Evolutionary conservation across 1,140 invertebrate genomes (phyloP).

Genomic region (Trissolcus basalis): DNA sequence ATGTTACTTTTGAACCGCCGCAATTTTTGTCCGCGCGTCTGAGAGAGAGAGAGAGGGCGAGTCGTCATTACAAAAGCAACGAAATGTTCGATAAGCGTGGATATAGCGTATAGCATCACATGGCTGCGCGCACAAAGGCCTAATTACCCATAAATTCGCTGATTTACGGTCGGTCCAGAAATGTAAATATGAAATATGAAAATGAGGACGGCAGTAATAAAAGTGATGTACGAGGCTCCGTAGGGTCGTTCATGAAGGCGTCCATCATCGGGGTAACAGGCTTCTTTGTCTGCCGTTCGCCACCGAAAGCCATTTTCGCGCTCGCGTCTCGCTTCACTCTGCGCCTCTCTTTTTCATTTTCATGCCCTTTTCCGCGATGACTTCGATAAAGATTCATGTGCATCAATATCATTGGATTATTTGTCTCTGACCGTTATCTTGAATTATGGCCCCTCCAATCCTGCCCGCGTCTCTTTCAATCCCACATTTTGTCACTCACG

Average conservation of each 20-base stretch:
- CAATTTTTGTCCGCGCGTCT: not conserved
- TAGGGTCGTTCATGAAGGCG: constrained; percentile 85
- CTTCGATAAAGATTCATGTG: constrained; percentile 59
- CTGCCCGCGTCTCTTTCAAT: constrained; percentile 41
- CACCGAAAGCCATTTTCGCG: constrained; percentile 66
- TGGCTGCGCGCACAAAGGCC: constrained; percentile 75
- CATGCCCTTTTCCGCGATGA: constrained; percentile 56
- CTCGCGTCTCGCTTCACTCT: constrained; percentile 51
- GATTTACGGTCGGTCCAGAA: constrained; percentile 79
- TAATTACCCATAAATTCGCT: constrained; percentile 82
- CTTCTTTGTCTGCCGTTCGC: constrained; percentile 78
- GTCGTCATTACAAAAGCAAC: constrained; percentile 55
- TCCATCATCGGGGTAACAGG: constrained; percentile 82
- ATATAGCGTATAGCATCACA: constrained; percentile 56
- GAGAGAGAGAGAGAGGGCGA: constrained; percentile 28
- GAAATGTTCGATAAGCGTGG: constrained; percentile 66
- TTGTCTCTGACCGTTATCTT: constrained; percentile 49
- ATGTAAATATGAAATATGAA: constrained; percentile 89
- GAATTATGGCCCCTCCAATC: constrained; percentile 32
- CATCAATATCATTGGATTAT: constrained; percentile 57
- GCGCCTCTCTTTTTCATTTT: constrained; percentile 60
- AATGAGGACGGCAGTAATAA: constrained; percentile 87
- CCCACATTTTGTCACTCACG: constrained; percentile 23
- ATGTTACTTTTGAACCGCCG: constrained; percentile 18
- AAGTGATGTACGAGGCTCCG: constrained; percentile 86